These are phyloP conservation scores for Cryptoprocta ferox DNA, from an alignment of 2,797 vertebrate species.

Conservation along the genomic window DNA sequence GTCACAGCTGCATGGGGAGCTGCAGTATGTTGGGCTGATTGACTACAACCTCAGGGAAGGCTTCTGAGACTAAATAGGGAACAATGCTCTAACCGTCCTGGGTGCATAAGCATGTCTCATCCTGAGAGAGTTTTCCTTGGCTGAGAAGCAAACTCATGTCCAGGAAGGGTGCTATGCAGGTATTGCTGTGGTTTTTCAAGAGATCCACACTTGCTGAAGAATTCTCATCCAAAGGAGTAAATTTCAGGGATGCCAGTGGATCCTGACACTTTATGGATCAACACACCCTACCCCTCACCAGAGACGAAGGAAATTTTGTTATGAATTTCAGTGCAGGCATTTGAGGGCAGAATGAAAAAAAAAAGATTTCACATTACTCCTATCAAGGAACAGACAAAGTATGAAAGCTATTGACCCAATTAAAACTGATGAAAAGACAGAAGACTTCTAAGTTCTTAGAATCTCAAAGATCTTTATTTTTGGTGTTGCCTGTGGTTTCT, in stretches of 20 bases:
- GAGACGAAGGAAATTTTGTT: conserved; percentile 89
- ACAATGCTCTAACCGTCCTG: conserved; percentile 85
- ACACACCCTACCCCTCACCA: conserved; percentile 81
- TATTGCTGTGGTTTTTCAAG: conserved; percentile 91
- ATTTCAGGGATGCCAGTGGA: conserved; percentile 89
- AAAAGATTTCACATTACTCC: conserved; percentile 92
- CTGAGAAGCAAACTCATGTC: conserved; percentile 89
- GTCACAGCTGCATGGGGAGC: conserved; percentile 80
- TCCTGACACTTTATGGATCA: conserved; percentile 88
- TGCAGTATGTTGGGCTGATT: conserved; percentile 79
- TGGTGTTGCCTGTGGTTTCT: conserved; percentile 93
- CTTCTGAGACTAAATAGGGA: conserved; percentile 64
- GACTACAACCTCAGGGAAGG: neutral
- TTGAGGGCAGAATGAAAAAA: conserved; percentile 87
- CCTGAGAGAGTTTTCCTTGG: conserved; percentile 87
- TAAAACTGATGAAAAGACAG: conserved; percentile 92
- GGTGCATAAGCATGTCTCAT: conserved; percentile 87
- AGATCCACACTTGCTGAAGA: conserved; percentile 90
- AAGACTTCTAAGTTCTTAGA: conserved; percentile 95
- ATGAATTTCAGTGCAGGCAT: conserved; percentile 91
- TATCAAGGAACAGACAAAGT: conserved; percentile 94
- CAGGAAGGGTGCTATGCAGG: conserved; percentile 89
- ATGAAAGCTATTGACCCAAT: conserved; percentile 93
- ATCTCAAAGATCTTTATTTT: conserved; percentile 92
- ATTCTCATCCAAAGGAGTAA: conserved; percentile 87